phyloP scores from a whole-genome alignment of 2,888 invertebrate species.

The Sesia bembeciformis region DNA sequence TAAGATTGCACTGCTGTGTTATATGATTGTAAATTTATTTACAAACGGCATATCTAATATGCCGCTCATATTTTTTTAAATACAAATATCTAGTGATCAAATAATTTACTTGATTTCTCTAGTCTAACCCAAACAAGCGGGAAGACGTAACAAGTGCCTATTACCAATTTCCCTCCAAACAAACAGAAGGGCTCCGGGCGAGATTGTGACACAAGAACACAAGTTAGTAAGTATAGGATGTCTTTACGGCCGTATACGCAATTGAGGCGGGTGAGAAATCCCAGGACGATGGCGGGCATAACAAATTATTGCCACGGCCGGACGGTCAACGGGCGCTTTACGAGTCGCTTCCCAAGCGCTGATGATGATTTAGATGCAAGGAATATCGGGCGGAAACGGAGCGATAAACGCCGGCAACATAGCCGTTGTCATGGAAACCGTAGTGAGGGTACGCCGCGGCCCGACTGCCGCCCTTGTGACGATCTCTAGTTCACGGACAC shows the following conservation, averaged over 20 bases:
- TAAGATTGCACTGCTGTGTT: no score
- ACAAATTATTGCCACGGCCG: slow-evolving; percentile 39
- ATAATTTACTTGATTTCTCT: no score
- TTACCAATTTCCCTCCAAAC: slow-evolving; percentile 12
- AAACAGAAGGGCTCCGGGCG: slow-evolving; percentile 10
- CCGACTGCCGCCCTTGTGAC: slow-evolving; percentile 38
- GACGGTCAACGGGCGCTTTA: slow-evolving; percentile 63
- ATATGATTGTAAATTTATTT: no score
- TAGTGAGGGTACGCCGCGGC: slow-evolving; percentile 15
- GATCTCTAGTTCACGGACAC: slow-evolving; percentile 59
- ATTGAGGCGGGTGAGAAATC: slow-evolving; percentile 21
- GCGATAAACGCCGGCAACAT: slow-evolving; percentile 43
- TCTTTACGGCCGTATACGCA: slow-evolving; percentile 20
- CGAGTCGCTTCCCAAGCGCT: slow-evolving; percentile 53
- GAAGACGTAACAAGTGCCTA: no score
- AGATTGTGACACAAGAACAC: slow-evolving; percentile 14
- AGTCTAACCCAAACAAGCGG: no score
- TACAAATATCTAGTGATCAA: no score
- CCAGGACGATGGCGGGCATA: slow-evolving; percentile 27
- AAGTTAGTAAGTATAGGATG: slow-evolving; percentile 16
- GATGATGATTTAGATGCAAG: slow-evolving; percentile 72
- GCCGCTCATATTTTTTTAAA: no score
- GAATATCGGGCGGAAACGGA: slow-evolving; percentile 54
- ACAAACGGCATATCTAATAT: no score
- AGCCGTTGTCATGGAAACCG: slow-evolving; percentile 47